Percentiles rank a stretch among this genome's conserved stretches.
These are phyloP conservation scores for Aurelia sp. DNA, from an alignment of 30 jellyfish, hydroid and myxozoan genomes.

Conservation along the genomic window DNA sequence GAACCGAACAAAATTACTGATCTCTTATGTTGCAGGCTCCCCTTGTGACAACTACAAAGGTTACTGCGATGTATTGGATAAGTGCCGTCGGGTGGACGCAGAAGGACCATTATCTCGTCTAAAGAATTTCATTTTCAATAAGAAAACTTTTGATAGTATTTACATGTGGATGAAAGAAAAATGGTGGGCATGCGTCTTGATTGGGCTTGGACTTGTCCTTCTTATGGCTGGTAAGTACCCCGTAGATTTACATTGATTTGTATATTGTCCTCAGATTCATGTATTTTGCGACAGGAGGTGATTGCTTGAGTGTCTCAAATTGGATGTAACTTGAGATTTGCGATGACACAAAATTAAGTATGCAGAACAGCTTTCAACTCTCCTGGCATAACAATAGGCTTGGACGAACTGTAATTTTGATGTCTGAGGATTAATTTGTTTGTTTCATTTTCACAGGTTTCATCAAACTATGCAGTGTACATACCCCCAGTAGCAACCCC, in stretches of 20 bases:
- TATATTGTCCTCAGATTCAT: background rate
- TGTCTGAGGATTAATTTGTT: too few species aligned
- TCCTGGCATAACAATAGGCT: too few species aligned
- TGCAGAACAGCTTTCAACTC: too few species aligned
- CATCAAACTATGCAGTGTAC: conserved; percentile 95
- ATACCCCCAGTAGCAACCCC: conserved; percentile 99
- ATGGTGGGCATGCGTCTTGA: conserved; percentile 97
- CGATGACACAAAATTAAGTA: too few species aligned
- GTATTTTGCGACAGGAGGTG: too few species aligned
- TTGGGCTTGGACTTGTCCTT: conserved; percentile 84
- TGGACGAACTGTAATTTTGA: too few species aligned
- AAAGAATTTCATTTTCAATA: conserved; percentile 79
- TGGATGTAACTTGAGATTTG: too few species aligned
- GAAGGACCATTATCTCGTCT: conserved; percentile 92
- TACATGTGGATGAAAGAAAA: conserved; percentile 85
- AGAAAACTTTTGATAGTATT: conserved; percentile 55
- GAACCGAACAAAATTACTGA: too few species aligned
- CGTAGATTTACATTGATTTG: background rate
- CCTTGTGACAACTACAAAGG: conserved; percentile 91
- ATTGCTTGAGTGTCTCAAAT: too few species aligned
- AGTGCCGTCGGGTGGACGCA: conserved; percentile 96
- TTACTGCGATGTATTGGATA: conserved; percentile 82
- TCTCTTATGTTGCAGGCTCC: conserved; percentile 67
- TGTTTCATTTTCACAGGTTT: conserved; percentile 61
- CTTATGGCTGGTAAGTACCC: conserved; percentile 88